Percentiles rank a stretch among this genome's conserved stretches.
Evolutionary conservation across 2,888 invertebrate species (phyloP).

Genomic region (Tetropium fuscum): DNA sequence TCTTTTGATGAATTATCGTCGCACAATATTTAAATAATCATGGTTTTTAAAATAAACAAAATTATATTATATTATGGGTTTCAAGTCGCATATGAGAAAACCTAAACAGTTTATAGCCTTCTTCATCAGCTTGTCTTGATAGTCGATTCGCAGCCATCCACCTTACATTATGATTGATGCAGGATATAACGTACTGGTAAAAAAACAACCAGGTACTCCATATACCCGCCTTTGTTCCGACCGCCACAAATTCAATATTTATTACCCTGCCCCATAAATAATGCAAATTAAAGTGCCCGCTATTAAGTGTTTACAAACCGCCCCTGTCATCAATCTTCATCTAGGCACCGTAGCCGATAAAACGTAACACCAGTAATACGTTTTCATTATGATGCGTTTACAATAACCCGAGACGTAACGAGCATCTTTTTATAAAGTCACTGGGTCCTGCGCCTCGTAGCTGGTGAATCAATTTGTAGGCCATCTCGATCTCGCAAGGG

Average conservation of each 20-base stretch:
- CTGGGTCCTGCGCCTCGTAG: not conserved
- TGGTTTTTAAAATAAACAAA: too few species aligned
- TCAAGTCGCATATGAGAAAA: too few species aligned
- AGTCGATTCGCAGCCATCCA: too few species aligned
- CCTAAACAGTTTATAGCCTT: too few species aligned
- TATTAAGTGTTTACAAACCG: constrained; percentile 13
- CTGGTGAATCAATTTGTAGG: constrained; percentile 19
- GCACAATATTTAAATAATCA: too few species aligned
- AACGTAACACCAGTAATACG: constrained; percentile 1
- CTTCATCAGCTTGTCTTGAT: too few species aligned
- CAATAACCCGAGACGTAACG: constrained; percentile 11
- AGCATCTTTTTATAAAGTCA: constrained; percentile 13
- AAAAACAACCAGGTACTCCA: too few species aligned
- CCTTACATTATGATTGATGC: too few species aligned
- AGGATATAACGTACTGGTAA: too few species aligned
- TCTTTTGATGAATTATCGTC: too few species aligned
- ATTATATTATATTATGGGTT: too few species aligned
- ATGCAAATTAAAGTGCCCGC: constrained; percentile 7
- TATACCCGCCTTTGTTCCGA: not conserved
- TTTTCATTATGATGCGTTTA: constrained; percentile 7
- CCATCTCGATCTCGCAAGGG: constrained; percentile 2
- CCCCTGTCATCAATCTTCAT: constrained; percentile 7
- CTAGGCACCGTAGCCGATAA: constrained; percentile 8
- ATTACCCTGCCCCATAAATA: constrained; percentile 1
- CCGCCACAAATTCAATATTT: constrained; percentile 14